A percentile compares a stretch with the other conserved stretches of the same genome.
Evolutionary conservation across 2,113 vertebrate genomes (phyloP).

Genomic region (Leiothrix lutea): DNA sequence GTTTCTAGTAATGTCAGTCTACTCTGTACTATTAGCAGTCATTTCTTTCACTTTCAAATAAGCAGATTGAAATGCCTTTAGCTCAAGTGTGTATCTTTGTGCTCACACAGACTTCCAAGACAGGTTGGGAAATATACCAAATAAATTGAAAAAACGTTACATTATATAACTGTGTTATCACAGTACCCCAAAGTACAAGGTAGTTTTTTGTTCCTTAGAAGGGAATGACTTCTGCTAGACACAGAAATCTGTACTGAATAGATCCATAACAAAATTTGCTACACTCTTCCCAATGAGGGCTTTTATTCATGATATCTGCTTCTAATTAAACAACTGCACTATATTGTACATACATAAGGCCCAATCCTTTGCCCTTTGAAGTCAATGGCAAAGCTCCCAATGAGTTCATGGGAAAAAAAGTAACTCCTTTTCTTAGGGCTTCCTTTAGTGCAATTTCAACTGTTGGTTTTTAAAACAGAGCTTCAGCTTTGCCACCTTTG

Average conservation of each 20-base stretch:
- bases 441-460: neutral
- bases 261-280: neutral
- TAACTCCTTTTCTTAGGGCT: neutral
- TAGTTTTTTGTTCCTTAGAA: neutral
- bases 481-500: neutral
- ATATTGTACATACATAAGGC: neutral
- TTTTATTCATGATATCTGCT: slow-evolving; percentile 19
- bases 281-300: neutral
- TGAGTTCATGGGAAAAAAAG: neutral
- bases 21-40: neutral
- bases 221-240: neutral
- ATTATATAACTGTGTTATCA: neutral
- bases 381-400: slow-evolving; percentile 11
- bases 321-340: slow-evolving; percentile 39
- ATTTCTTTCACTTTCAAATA: neutral
- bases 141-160: neutral
- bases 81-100: neutral
- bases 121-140: neutral
- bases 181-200: neutral
- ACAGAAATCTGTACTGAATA: neutral
- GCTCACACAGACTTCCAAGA: neutral
- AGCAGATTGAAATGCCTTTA: neutral
- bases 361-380: neutral
- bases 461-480: neutral
- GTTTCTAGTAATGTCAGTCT: neutral